These are phyloP conservation scores for Pelodiscus sinensis DNA, from an alignment of 2,113 vertebrate species.

Conservation along the genomic window DNA sequence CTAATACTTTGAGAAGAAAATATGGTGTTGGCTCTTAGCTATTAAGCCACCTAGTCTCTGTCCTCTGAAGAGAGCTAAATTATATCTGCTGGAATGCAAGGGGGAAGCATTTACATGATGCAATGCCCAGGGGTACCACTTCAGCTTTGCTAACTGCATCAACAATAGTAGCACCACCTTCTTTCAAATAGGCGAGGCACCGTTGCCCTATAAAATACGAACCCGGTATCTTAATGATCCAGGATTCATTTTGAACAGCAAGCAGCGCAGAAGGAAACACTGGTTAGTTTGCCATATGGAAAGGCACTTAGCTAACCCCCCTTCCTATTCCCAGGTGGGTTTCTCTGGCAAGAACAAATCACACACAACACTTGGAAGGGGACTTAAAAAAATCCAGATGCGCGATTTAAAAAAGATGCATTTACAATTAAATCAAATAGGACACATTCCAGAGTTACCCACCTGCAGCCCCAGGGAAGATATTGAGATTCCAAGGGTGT, in stretches of 20 bases:
- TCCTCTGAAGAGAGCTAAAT: constrained; percentile 35
- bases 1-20: not conserved
- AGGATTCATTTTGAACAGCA: constrained; percentile 75
- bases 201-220: constrained; percentile 68
- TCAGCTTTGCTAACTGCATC: constrained; percentile 22
- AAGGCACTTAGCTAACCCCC: constrained; percentile 75
- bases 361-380: constrained; percentile 67
- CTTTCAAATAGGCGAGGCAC: constrained; percentile 61
- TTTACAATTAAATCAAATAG: constrained; percentile 46
- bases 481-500: constrained; percentile 33
- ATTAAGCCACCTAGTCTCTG: not conserved
- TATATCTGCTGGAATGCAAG: constrained; percentile 14
- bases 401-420: constrained; percentile 52
- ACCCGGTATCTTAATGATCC: constrained; percentile 67
- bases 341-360: constrained; percentile 73
- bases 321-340: constrained; percentile 70
- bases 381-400: constrained; percentile 76
- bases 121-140: constrained; percentile 50
- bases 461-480: constrained; percentile 46
- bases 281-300: constrained; percentile 77
- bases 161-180: constrained; percentile 39
- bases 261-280: constrained; percentile 70
- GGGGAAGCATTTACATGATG: not conserved
- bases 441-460: constrained; percentile 56
- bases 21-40: not conserved